These are phyloP conservation scores for Agelastica alni DNA, from an alignment of 2,888 invertebrate genomes.

Conservation along the genomic window DNA sequence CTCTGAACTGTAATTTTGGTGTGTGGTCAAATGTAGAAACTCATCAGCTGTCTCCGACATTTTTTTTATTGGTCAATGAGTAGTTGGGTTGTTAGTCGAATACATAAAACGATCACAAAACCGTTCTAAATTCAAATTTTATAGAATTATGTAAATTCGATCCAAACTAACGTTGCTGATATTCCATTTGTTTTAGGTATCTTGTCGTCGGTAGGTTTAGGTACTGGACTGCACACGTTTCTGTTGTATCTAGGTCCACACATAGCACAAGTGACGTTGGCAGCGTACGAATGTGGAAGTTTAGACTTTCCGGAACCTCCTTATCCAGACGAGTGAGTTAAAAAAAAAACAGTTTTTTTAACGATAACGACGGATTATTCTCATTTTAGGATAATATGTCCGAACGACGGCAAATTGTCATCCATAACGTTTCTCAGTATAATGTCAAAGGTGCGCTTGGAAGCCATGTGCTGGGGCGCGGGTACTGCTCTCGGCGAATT, in stretches of 20 bases:
- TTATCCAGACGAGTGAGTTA: constrained; percentile 90
- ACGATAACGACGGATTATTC: too few relatives aligned
- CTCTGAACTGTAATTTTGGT: too few relatives aligned
- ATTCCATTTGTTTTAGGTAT: constrained; percentile 66
- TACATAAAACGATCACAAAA: too few relatives aligned
- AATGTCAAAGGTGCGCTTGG: constrained; percentile 92
- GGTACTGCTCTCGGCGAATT: constrained; percentile 98
- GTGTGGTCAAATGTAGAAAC: too few relatives aligned
- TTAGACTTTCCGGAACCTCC: constrained; percentile 97
- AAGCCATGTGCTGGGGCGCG: constrained; percentile 97
- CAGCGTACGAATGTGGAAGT: constrained; percentile 95
- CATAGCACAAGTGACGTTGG: constrained; percentile 96
- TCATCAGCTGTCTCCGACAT: too few relatives aligned
- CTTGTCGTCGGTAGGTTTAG: constrained; percentile 95
- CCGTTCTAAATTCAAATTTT: too few relatives aligned
- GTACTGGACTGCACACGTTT: constrained; percentile 98
- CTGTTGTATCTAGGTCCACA: constrained; percentile 98
- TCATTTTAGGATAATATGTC: constrained; percentile 83
- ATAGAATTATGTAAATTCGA: too few relatives aligned
- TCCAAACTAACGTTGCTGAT: too few relatives aligned
- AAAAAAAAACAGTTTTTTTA: too few relatives aligned
- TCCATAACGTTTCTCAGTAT: constrained; percentile 87
- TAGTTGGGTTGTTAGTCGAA: too few relatives aligned
- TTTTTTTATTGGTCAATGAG: too few relatives aligned
- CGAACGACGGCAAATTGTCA: constrained; percentile 63